phyloP scores from a whole-genome alignment of 2,888 invertebrate genomes.

The Cecidostiba fungosa region DNA sequence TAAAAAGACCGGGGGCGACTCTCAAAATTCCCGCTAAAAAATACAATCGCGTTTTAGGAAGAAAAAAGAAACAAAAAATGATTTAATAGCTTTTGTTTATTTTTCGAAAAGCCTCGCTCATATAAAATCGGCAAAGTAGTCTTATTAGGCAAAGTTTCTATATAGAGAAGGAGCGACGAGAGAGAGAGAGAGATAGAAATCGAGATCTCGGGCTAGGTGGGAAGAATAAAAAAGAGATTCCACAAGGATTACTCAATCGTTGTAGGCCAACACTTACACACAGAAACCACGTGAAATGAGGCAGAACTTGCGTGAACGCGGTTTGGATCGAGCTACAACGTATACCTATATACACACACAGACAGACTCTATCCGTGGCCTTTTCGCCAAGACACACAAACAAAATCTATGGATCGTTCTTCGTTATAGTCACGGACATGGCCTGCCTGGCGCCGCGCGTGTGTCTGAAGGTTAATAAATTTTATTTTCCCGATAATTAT shows the following conservation, averaged over 20 bases:
- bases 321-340: background rate
- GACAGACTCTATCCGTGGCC: background rate
- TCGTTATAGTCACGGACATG: background rate
- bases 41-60: no score
- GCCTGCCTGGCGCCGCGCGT: background rate
- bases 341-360: background rate
- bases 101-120: no score
- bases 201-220: background rate
- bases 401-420: conserved; percentile 5
- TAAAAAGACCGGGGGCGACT: no score
- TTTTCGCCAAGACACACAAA: conserved; percentile 8
- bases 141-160: background rate
- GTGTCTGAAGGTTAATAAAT: conserved; percentile 9
- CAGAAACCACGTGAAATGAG: background rate
- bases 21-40: no score
- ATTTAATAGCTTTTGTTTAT: no score
- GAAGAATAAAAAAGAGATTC: conserved; percentile 1
- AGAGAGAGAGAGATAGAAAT: no score
- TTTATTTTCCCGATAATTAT: conserved; percentile 1
- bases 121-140: background rate
- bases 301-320: conserved; percentile 4
- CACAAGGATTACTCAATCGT: conserved; percentile 12
- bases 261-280: background rate
- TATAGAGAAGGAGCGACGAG: background rate
- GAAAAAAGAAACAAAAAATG: no score